Evolutionary conservation across 2,113 vertebrate genomes (phyloP).

Genomic region (Myrmophylax atrothorax): DNA sequence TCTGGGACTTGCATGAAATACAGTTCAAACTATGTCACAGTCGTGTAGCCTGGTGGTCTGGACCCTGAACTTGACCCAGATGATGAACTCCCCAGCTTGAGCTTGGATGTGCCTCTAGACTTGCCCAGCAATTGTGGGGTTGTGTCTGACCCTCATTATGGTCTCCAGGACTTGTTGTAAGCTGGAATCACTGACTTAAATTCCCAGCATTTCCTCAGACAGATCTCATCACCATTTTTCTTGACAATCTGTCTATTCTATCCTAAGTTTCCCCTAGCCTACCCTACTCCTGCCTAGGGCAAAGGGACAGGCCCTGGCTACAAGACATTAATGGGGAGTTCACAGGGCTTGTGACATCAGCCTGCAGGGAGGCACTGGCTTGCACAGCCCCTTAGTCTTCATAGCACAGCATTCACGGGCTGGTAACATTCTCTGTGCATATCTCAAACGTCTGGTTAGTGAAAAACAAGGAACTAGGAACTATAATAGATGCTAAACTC

Average conservation of each 20-base stretch:
- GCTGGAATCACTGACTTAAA: neutral
- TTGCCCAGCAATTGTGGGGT: neutral
- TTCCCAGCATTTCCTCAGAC: neutral
- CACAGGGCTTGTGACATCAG: rapidly evolving
- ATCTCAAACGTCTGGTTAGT: neutral
- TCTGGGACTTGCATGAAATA: neutral
- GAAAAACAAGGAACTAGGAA: neutral
- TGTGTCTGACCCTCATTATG: neutral
- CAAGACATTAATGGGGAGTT: neutral
- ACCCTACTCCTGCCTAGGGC: rapidly evolving
- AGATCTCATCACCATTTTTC: neutral
- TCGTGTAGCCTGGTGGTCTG: neutral
- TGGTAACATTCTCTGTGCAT: neutral
- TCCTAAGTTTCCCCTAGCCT: neutral
- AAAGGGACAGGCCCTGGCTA: neutral
- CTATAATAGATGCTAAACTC: neutral
- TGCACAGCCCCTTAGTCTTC: neutral
- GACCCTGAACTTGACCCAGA: neutral
- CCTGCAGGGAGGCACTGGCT: rapidly evolving
- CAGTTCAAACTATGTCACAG: neutral
- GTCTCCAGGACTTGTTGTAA: neutral
- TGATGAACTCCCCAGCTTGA: neutral
- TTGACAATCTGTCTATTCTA: neutral
- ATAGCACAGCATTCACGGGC: neutral
- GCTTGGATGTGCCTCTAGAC: neutral